phyloP scores from a whole-genome alignment of 2,113 vertebrate species.

The Hippocampus zosterae region DNA sequence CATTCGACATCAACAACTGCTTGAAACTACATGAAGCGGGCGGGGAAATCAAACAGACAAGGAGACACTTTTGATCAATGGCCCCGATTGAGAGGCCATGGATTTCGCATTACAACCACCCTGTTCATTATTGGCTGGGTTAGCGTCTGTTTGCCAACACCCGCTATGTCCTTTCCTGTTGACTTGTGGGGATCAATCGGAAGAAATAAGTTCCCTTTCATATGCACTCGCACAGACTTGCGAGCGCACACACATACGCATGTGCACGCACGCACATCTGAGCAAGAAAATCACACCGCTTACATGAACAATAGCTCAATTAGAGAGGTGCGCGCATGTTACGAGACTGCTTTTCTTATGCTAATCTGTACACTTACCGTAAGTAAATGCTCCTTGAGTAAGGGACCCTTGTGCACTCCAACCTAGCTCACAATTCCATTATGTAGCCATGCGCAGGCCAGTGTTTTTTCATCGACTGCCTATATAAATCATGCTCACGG shows the following conservation, averaged over 20 bases:
- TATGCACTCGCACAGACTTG: not conserved
- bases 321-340: conserved; percentile 55
- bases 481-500: conserved; percentile 56
- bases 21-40: conserved; percentile 16
- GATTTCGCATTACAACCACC: conserved; percentile 66
- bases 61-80: conserved; percentile 55
- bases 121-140: conserved; percentile 62
- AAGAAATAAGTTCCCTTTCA: conserved; percentile 29
- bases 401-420: conserved; percentile 32
- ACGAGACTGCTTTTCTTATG: conserved; percentile 66
- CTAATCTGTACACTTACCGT: conserved; percentile 61
- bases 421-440: conserved; percentile 60
- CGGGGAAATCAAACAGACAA: conserved; percentile 41
- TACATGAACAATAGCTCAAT: conserved; percentile 68
- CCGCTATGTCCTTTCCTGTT: conserved; percentile 52
- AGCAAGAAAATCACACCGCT: conserved; percentile 43
- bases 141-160: conserved; percentile 50
- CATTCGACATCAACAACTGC: not conserved
- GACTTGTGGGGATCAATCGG: conserved; percentile 53
- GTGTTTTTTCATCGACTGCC: conserved; percentile 35
- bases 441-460: conserved; percentile 47
- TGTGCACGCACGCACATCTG: conserved; percentile 1
- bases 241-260: conserved; percentile 4
- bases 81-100: conserved; percentile 57
- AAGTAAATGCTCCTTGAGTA: conserved; percentile 57